These are phyloP conservation scores for Channallabes apus DNA, from an alignment of 2,797 vertebrate genomes.

Conservation along the genomic window DNA sequence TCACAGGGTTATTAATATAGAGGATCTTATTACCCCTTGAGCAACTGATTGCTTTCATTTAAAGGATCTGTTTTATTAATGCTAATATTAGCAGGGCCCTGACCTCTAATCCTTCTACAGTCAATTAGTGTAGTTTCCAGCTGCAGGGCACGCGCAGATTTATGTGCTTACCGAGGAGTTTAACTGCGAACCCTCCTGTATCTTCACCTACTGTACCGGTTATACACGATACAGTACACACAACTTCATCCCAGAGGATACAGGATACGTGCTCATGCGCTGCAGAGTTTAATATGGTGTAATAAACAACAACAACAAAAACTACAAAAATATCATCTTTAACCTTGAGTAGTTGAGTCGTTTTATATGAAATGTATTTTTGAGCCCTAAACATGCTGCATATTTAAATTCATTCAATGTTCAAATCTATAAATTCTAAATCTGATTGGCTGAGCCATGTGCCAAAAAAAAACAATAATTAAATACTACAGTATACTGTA, in stretches of 20 bases:
- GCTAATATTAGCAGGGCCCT: conserved; percentile 73
- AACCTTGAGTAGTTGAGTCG: neutral
- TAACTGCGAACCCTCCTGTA: conserved; percentile 26
- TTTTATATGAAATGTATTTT: neutral
- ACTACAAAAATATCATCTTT: neutral
- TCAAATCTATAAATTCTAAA: neutral
- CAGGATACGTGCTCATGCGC: neutral
- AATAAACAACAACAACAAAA: neutral
- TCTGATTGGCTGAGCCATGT: neutral
- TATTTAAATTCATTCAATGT: neutral
- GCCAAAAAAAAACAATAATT: neutral
- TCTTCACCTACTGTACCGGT: conserved; percentile 18
- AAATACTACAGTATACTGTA: neutral
- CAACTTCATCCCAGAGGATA: conserved; percentile 45
- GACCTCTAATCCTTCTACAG: conserved; percentile 73
- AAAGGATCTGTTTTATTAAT: conserved; percentile 77
- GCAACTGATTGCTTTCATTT: conserved; percentile 63
- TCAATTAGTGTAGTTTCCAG: conserved; percentile 77
- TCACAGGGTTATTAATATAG: conserved; percentile 44
- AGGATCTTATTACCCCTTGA: conserved; percentile 58
- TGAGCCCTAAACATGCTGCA: neutral
- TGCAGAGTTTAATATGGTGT: neutral
- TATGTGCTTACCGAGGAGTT: conserved; percentile 71
- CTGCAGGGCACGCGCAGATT: conserved; percentile 75
- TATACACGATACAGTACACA: conserved; percentile 41